phyloP scores from a whole-genome alignment of 2,113 vertebrate species.

The Loxodonta africana region DNA sequence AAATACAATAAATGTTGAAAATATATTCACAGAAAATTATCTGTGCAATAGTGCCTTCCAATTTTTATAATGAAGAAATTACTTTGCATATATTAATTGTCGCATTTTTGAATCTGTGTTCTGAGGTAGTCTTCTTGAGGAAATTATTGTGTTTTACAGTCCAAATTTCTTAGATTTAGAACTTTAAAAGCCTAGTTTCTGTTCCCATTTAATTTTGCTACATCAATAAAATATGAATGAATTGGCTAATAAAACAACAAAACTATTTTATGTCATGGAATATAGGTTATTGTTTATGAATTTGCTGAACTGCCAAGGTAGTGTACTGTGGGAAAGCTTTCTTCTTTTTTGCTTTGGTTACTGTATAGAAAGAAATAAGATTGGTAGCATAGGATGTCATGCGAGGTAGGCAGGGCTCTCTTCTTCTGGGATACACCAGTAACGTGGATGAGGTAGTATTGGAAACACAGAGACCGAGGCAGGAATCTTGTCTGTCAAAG shows the following conservation, averaged over 20 bases:
- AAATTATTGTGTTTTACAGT: conserved; percentile 80
- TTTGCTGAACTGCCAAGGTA: conserved; percentile 70
- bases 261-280: conserved; percentile 81
- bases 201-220: conserved; percentile 83
- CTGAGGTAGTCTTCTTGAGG: conserved; percentile 76
- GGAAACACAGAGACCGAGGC: background rate
- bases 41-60: background rate
- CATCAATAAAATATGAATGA: conserved; percentile 85
- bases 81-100: conserved; percentile 77
- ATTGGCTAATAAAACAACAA: conserved; percentile 85
- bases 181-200: conserved; percentile 79
- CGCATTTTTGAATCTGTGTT: conserved; percentile 77
- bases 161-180: conserved; percentile 81
- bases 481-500: conserved; percentile 16
- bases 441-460: background rate
- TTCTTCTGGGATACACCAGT: conserved; percentile 18
- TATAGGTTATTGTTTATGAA: conserved; percentile 81
- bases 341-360: conserved; percentile 5
- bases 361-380: conserved; percentile 65
- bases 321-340: conserved; percentile 65
- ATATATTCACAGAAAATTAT: conserved; percentile 68
- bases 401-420: background rate
- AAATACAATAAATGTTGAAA: conserved; percentile 66
- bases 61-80: conserved; percentile 71
- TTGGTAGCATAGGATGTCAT: background rate